These are phyloP conservation scores for Agriopis marginaria DNA, from an alignment of 2,888 invertebrate species.

Conservation along the genomic window DNA sequence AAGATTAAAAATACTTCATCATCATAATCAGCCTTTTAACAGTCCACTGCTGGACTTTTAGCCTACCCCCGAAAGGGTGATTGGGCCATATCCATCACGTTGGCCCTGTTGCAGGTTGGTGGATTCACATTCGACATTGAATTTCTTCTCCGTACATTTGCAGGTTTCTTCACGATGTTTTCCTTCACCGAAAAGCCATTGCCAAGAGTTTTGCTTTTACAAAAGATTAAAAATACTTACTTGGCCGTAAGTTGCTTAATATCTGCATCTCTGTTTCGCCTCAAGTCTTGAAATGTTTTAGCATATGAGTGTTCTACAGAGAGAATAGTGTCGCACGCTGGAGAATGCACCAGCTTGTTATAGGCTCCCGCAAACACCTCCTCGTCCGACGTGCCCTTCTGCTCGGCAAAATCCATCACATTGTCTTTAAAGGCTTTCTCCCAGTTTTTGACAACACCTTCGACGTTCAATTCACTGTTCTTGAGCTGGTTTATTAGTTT, in stretches of 20 bases:
- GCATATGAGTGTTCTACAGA: slow-evolving; percentile 96
- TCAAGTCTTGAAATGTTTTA: slow-evolving; percentile 90
- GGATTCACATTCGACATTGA: no score
- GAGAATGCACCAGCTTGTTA: slow-evolving; percentile 93
- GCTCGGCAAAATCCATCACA: slow-evolving; percentile 93
- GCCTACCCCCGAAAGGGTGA: no score
- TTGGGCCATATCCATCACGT: no score
- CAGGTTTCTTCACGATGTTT: no score
- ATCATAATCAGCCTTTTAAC: no score
- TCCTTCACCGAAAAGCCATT: no score
- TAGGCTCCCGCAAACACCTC: slow-evolving; percentile 93
- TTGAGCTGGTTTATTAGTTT: slow-evolving; percentile 87
- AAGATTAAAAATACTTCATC: no score
- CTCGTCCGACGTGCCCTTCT: slow-evolving; percentile 84
- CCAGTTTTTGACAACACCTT: slow-evolving; percentile 92
- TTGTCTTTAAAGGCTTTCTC: slow-evolving; percentile 93
- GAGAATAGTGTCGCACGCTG: slow-evolving; percentile 94
- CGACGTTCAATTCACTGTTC: slow-evolving; percentile 89
- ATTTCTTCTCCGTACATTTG: no score
- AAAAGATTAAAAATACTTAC: slow-evolving; percentile 58
- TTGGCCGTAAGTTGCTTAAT: slow-evolving; percentile 89
- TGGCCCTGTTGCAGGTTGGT: no score
- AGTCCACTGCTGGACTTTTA: no score
- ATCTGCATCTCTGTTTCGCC: slow-evolving; percentile 90
- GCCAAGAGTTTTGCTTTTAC: neutral